phyloP scores from a whole-genome alignment of 2,113 vertebrate genomes.

The Epinephelus lanceolatus region DNA sequence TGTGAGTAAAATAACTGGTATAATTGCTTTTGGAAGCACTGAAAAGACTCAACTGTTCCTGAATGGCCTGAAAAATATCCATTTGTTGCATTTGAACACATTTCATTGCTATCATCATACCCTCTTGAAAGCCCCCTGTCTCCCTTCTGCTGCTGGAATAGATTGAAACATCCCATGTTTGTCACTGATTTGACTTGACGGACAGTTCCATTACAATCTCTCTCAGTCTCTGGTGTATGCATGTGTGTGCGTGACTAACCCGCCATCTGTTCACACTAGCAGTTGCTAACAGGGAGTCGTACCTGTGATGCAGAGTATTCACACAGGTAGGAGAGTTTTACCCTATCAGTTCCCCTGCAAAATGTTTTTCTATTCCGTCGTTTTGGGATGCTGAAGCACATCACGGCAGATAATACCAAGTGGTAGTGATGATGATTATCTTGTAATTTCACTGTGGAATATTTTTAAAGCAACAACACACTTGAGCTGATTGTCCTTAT shows the following conservation, averaged over 20 bases:
- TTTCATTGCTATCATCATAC: constrained; percentile 12
- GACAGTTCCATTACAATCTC: constrained; percentile 72
- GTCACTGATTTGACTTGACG: constrained; percentile 66
- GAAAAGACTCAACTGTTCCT: not conserved
- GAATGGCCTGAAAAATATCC: not conserved
- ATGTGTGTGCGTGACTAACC: constrained; percentile 5
- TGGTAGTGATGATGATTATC: constrained; percentile 46
- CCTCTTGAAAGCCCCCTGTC: constrained; percentile 18
- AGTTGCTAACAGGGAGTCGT: constrained; percentile 20
- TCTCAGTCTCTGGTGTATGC: constrained; percentile 24
- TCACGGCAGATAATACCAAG: constrained; percentile 34
- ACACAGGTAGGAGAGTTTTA: constrained; percentile 15
- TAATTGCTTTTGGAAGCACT: not conserved
- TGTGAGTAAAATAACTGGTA: not conserved
- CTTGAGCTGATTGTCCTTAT: constrained; percentile 50
- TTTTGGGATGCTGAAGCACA: constrained; percentile 21
- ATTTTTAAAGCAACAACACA: constrained; percentile 45
- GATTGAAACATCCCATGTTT: constrained; percentile 60
- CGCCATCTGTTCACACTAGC: constrained; percentile 52
- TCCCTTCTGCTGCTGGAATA: constrained; percentile 24
- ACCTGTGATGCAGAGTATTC: constrained; percentile 18
- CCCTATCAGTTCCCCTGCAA: not conserved
- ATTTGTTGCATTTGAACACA: constrained; percentile 25
- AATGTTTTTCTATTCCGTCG: constrained; percentile 2
- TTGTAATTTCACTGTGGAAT: constrained; percentile 35